A percentile compares a stretch with the other conserved stretches of the same genome.
These are phyloP conservation scores for Drosophila eugracilis DNA, from an alignment of 1,140 invertebrate genomes.

Conservation along the genomic window DNA sequence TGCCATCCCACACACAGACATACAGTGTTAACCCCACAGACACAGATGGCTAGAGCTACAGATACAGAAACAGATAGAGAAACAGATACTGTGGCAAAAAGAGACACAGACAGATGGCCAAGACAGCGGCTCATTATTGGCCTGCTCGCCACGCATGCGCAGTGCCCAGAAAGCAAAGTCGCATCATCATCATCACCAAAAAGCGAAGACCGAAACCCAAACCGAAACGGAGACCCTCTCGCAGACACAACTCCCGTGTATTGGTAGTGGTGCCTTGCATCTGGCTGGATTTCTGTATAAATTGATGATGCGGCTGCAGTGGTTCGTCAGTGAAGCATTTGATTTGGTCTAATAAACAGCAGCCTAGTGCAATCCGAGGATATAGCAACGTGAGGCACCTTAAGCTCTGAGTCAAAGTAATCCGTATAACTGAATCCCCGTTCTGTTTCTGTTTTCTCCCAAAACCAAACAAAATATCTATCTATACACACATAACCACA, in stretches of 20 bases:
- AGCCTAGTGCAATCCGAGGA: constrained; percentile 69
- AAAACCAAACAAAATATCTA: neutral
- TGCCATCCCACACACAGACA: constrained; percentile 66
- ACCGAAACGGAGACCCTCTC: constrained; percentile 46
- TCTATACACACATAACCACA: constrained; percentile 55
- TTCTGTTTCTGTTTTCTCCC: constrained; percentile 29
- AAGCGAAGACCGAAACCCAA: constrained; percentile 17
- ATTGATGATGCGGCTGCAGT: constrained; percentile 82
- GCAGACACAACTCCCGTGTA: constrained; percentile 19
- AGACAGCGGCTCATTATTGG: constrained; percentile 65
- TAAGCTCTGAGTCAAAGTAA: constrained; percentile 6
- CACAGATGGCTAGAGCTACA: constrained; percentile 1
- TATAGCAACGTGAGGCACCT: constrained; percentile 67
- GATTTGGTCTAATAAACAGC: constrained; percentile 84
- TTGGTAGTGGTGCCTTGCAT: constrained; percentile 57
- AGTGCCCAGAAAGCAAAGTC: constrained; percentile 55
- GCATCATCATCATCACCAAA: constrained; percentile 65
- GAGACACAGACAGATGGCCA: constrained; percentile 27
- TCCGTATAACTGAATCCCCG: constrained; percentile 30
- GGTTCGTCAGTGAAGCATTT: constrained; percentile 84
- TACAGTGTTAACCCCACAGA: constrained; percentile 28
- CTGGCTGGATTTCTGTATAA: constrained; percentile 82
- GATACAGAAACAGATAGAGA: neutral
- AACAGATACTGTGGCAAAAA: constrained; percentile 4
- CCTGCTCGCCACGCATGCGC: constrained; percentile 76